These are phyloP conservation scores for Prionailurus viverrinus DNA, from an alignment of 2,113 vertebrate genomes.

Conservation along the genomic window DNA sequence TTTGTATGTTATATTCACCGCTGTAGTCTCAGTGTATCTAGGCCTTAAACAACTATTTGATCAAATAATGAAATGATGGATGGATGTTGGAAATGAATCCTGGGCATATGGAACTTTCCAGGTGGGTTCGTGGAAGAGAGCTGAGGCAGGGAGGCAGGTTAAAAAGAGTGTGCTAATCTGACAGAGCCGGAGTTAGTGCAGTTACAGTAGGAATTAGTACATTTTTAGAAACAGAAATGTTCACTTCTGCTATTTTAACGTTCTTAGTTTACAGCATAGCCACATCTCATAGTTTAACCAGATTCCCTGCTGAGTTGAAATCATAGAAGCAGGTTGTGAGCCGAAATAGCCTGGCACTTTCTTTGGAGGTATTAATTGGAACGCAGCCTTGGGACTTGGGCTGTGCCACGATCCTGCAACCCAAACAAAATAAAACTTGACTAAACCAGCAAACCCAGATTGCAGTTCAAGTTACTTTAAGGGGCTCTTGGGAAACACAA, in stretches of 20 bases:
- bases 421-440: slow-evolving; percentile 82
- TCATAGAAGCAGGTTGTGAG: slow-evolving; percentile 59
- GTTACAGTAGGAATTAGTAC: not conserved
- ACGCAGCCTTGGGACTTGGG: slow-evolving; percentile 52
- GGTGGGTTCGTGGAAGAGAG: not conserved
- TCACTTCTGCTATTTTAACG: slow-evolving; percentile 37
- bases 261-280: not conserved
- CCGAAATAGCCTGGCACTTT: slow-evolving; percentile 40
- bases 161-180: not conserved
- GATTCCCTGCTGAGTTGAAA: slow-evolving; percentile 61
- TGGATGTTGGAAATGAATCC: not conserved
- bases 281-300: not conserved
- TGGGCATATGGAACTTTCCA: not conserved
- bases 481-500: slow-evolving; percentile 63
- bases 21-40: not conserved
- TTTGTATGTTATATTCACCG: not conserved
- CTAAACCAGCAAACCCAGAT: slow-evolving; percentile 60
- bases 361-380: slow-evolving; percentile 67
- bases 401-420: slow-evolving; percentile 52
- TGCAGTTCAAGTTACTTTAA: slow-evolving; percentile 76
- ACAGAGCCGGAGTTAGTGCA: not conserved
- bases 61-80: not conserved
- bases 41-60: not conserved
- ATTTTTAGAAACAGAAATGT: slow-evolving; percentile 36
- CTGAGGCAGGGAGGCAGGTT: not conserved